These are phyloP conservation scores for Melanotus villosus DNA, from an alignment of 2,888 invertebrate genomes.

Conservation along the genomic window DNA sequence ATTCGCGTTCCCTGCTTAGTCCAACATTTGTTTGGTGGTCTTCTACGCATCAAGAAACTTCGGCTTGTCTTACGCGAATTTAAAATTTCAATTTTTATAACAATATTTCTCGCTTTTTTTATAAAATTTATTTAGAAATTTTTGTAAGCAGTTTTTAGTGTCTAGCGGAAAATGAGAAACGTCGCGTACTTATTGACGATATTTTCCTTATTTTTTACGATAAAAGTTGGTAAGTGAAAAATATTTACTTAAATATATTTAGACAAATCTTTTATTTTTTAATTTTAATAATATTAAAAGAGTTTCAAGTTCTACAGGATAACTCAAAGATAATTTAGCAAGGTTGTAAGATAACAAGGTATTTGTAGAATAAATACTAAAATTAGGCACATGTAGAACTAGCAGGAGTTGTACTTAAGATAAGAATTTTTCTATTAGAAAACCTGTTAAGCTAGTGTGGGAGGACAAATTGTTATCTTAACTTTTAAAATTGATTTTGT, in stretches of 20 bases:
- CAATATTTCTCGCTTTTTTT: neutral
- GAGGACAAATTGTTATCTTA: no score
- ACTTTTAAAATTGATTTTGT: no score
- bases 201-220: constrained; percentile 12
- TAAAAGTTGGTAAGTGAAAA: constrained; percentile 10
- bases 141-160: neutral
- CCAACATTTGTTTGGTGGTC: constrained; percentile 30
- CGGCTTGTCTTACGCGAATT: neutral
- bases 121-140: neutral
- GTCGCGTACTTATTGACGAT: constrained; percentile 14
- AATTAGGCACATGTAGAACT: no score
- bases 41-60: constrained; percentile 10
- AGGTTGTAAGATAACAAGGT: no score
- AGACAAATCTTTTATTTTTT: no score
- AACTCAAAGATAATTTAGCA: no score
- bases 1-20: constrained; percentile 43
- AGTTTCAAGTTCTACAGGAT: no score
- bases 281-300: no score
- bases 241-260: neutral
- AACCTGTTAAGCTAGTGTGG: no score
- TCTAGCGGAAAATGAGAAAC: constrained; percentile 18
- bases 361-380: no score
- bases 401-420: no score
- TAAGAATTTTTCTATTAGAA: no score
- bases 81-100: neutral